Evolutionary conservation across 2,797 vertebrate genomes (phyloP).

Genomic region (Pseudochaenichthys georgianus): DNA sequence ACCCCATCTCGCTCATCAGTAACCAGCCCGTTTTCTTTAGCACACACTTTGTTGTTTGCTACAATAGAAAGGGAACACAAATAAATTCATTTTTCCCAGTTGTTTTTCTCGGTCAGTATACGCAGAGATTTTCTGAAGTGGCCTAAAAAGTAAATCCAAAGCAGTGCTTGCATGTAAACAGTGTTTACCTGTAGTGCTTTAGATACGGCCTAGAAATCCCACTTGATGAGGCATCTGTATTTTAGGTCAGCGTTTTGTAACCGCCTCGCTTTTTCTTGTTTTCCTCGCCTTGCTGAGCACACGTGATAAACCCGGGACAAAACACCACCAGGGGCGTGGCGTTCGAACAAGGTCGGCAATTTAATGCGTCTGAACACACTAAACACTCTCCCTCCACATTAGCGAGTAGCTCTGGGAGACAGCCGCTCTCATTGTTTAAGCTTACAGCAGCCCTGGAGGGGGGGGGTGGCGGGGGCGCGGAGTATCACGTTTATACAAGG

Average conservation of each 20-base stretch:
- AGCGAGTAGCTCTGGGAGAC: constrained; percentile 64
- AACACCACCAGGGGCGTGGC: constrained; percentile 43
- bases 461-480: constrained; percentile 6
- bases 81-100: background rate
- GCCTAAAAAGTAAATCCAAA: background rate
- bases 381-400: constrained; percentile 59
- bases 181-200: background rate
- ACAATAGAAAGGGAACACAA: background rate
- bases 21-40: background rate
- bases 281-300: constrained; percentile 45
- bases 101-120: background rate
- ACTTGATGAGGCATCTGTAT: constrained; percentile 23
- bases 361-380: constrained; percentile 64
- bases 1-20: too few relatives aligned
- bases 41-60: background rate
- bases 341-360: constrained; percentile 62
- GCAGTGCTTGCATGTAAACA: background rate
- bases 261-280: constrained; percentile 31
- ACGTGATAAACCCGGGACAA: constrained; percentile 51
- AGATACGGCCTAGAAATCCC: background rate
- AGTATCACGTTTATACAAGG: constrained; percentile 57
- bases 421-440: constrained; percentile 59
- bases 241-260: constrained; percentile 34
- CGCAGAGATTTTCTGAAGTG: background rate
- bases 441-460: constrained; percentile 30